Evolutionary conservation across 2,113 vertebrate species (phyloP).

Genomic region (Brachirus orientalis): DNA sequence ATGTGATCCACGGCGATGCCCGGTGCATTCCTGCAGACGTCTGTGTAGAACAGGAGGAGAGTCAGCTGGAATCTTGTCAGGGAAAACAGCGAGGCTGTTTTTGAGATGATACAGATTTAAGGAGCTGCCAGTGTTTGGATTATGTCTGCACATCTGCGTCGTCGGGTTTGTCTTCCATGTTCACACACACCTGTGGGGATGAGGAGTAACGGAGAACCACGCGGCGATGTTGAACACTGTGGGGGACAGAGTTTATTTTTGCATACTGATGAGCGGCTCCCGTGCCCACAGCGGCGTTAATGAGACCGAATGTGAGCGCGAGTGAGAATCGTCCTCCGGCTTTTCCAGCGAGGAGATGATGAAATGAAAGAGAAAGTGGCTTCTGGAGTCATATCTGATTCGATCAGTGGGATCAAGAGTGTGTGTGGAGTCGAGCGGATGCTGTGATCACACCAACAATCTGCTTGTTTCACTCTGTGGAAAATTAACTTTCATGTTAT

Average conservation of each 20-base stretch:
- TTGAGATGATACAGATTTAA: constrained; percentile 8
- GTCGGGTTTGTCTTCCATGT: constrained; percentile 24
- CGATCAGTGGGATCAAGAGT: constrained; percentile 45
- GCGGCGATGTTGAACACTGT: constrained; percentile 34
- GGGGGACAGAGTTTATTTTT: constrained; percentile 69
- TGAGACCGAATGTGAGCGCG: constrained; percentile 57
- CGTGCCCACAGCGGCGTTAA: constrained; percentile 63
- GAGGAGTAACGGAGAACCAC: constrained; percentile 38
- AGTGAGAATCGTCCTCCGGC: constrained; percentile 47
- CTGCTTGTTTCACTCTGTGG: constrained; percentile 18
- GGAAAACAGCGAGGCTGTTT: constrained; percentile 37
- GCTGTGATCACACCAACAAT: constrained; percentile 44
- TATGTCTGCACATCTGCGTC: neutral
- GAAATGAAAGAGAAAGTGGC: constrained; percentile 55
- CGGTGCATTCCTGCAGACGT: constrained; percentile 60
- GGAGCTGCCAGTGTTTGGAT: constrained; percentile 13
- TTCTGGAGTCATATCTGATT: constrained; percentile 64
- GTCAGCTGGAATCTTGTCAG: constrained; percentile 41
- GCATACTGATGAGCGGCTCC: constrained; percentile 69
- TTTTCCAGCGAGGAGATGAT: constrained; percentile 49
- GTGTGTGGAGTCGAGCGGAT: constrained; percentile 44
- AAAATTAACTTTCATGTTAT: no score
- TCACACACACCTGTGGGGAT: constrained; percentile 13
- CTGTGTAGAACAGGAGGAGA: constrained; percentile 34
- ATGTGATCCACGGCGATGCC: constrained; percentile 56